Evolutionary conservation across 2,113 vertebrate species (phyloP), one percentile per base, ranked within the genome.

Genomic region (Clupea harengus): DNA sequence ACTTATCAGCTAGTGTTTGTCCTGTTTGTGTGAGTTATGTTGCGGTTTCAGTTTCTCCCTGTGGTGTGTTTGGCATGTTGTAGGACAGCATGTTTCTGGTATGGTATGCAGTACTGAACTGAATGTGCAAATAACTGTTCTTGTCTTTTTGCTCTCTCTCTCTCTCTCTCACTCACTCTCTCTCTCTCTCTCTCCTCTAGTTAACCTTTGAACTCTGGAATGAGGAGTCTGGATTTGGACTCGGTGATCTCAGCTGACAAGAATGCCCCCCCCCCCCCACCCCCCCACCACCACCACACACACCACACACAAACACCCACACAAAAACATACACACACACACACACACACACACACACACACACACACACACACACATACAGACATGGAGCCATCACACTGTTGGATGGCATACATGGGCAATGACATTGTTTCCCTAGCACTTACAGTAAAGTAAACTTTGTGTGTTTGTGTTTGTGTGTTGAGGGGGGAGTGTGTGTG

Each of bases 401-500:
- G 46, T 47, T 8, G 46, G 46, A 47, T 10, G 10, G 46, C 46
- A 47, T 3, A 47, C 6, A 47, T 47, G 46, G 2, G 10, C 46
- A 47, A 39, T 47, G 46, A 47, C 46, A 47, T 1, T 46, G 45
- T 46, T 46, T 46, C 45, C 1, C 45, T 8, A 46, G 45, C 4
- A 60, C 57, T 5, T 6, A n/a, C n/a, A n/a, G n/a, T n/a, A n/a
- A n/a, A n/a, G n/a, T n/a, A 20, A 60, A 17, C 13, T 17, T 9
- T 54, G 50, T 13, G 88, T 86, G 92, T 72, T 84, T 28, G 84
- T 87, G 86, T 85, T 20, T n/a, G 83, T 87, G 84, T 80, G 82
- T 57, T 17, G 3, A 57, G 20, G 15, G 15, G 15, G 20, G 4
- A 57, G 3, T 10, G 52, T 39, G 39, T 39, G 39, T 1, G 39